Conservation (phyloP, 2,113 vertebrate genomes). For the Empidonax traillii region DNA sequence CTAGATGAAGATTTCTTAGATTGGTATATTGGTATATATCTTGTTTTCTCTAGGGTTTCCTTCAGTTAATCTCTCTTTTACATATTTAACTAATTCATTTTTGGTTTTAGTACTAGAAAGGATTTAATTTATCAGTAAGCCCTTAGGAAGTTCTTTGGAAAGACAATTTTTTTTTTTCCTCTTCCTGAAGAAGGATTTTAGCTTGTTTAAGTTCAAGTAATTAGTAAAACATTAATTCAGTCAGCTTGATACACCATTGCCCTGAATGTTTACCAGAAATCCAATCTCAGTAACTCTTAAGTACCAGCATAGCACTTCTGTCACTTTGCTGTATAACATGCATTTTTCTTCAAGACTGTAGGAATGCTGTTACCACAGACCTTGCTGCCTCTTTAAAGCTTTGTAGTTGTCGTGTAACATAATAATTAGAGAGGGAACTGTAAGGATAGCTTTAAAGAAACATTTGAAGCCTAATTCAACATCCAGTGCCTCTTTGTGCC, state of each 20-base stretch:
- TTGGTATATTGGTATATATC: neutral
- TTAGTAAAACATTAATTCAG: conserved; percentile 67
- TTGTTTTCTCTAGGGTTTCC: neutral
- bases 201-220: conserved; percentile 28
- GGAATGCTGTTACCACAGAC: conserved; percentile 43
- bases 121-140: neutral
- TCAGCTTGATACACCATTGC: conserved; percentile 14
- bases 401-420: conserved; percentile 13
- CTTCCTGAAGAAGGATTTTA: conserved; percentile 18
- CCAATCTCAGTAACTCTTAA: conserved; percentile 46
- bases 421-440: neutral
- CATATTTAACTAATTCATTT: neutral
- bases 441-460: neutral
- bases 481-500: neutral
- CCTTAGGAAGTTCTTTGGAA: conserved; percentile 18
- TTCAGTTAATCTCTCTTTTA: conserved; percentile 1
- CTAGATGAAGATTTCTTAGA: neutral
- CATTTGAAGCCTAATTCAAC: neutral
- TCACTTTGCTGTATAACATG: neutral
- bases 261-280: conserved; percentile 60
- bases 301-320: conserved; percentile 3
- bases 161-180: neutral
- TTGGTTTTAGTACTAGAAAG: neutral
- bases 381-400: conserved; percentile 5
- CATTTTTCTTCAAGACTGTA: conserved; percentile 13